phyloP scores from a whole-genome alignment of 2,888 invertebrate genomes.

The Isotomurus palustris region DNA sequence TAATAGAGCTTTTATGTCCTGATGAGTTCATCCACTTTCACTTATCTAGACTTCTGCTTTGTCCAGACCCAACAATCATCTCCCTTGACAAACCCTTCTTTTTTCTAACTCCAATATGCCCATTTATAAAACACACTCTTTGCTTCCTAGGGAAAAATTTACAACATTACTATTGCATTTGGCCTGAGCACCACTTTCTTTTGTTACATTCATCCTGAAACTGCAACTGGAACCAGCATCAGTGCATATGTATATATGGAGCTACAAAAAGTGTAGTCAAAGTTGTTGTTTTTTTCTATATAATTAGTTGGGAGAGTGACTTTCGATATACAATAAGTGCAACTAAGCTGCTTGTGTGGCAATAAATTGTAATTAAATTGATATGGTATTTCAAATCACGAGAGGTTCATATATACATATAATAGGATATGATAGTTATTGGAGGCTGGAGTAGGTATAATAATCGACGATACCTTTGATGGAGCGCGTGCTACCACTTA shows the following conservation, averaged over 20 bases:
- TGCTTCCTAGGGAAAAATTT: not conserved
- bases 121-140: too few species aligned
- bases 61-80: not conserved
- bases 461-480: too few species aligned
- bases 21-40: constrained; percentile 37
- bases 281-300: too few species aligned
- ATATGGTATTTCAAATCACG: too few species aligned
- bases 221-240: too few species aligned
- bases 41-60: not conserved
- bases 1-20: constrained; percentile 44
- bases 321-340: not conserved
- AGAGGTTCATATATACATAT: too few species aligned
- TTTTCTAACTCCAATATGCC: not conserved
- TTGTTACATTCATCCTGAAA: not conserved
- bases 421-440: too few species aligned
- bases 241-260: too few species aligned
- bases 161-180: not conserved
- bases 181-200: not conserved
- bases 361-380: constrained; percentile 9
- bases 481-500: too few species aligned
- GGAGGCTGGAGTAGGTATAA: too few species aligned
- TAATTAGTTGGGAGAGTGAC: constrained; percentile 1
- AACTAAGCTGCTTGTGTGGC: not conserved
- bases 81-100: not conserved
- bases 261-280: too few species aligned